phyloP scores from a whole-genome alignment of 2,113 vertebrate species.

The Drymodes brunneopygia region DNA sequence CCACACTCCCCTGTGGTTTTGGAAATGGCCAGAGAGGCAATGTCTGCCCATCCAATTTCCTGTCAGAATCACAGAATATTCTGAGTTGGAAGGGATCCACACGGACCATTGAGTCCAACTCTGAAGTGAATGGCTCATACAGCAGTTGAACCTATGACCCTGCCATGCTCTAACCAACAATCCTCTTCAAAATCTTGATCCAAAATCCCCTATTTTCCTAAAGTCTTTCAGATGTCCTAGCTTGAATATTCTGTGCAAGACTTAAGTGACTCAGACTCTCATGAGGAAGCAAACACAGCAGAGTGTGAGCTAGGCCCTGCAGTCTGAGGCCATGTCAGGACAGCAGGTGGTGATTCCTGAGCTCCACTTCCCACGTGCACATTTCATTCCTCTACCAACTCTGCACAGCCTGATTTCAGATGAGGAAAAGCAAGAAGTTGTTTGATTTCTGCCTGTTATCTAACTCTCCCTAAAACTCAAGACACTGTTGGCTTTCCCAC shows the following conservation, averaged over 20 bases:
- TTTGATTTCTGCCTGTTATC: background rate
- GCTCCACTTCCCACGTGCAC: background rate
- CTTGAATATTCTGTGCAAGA: background rate
- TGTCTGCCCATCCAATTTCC: background rate
- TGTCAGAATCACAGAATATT: background rate
- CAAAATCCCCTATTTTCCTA: background rate
- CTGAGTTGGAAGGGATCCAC: background rate
- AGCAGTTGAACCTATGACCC: background rate
- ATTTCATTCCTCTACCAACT: background rate
- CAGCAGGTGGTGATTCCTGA: background rate
- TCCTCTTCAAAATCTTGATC: background rate
- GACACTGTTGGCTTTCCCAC: background rate
- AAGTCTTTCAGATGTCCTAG: background rate
- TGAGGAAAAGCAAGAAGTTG: background rate
- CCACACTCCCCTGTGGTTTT: background rate
- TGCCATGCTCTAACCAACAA: background rate
- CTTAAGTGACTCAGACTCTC: background rate
- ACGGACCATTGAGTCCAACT: background rate
- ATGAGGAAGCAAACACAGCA: background rate
- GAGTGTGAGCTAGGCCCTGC: background rate
- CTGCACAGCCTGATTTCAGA: background rate
- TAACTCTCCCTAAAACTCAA: background rate
- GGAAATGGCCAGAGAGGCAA: background rate
- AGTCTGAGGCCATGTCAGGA: accelerated
- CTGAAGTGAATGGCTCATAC: background rate